These are phyloP conservation scores for Sarcophaga rosellei DNA, from an alignment of 2,888 invertebrate species.

Conservation along the genomic window DNA sequence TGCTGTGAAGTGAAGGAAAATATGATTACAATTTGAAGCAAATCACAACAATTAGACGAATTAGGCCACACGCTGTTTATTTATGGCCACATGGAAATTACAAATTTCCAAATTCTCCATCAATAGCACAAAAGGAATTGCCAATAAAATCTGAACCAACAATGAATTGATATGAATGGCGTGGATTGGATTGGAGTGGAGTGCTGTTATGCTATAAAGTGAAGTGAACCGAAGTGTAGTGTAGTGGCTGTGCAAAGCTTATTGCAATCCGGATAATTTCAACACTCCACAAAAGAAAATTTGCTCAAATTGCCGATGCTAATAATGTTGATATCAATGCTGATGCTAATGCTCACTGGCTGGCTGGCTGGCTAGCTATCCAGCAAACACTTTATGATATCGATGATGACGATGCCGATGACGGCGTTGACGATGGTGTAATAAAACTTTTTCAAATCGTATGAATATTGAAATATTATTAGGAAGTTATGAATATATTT, in stretches of 20 bases:
- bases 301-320: constrained; percentile 43
- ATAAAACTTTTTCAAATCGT: constrained; percentile 58
- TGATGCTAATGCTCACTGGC: not conserved
- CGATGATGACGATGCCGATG: not conserved
- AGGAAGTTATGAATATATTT: constrained; percentile 62
- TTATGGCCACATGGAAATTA: constrained; percentile 59
- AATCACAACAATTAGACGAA: constrained; percentile 71
- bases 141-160: not conserved
- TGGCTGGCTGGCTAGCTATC: too few species aligned
- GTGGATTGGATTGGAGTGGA: not conserved
- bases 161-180: constrained; percentile 42
- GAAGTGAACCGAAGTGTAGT: constrained; percentile 29
- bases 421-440: constrained; percentile 56
- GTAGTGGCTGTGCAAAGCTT: constrained; percentile 19
- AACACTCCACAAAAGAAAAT: constrained; percentile 58
- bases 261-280: constrained; percentile 37
- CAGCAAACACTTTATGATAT: too few species aligned
- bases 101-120: not conserved
- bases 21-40: constrained; percentile 65
- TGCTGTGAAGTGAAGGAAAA: not conserved
- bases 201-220: too few species aligned
- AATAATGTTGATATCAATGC: constrained; percentile 17
- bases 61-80: constrained; percentile 71
- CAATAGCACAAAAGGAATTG: not conserved
- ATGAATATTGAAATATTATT: constrained; percentile 56